Evolutionary conservation across 2,797 vertebrate species (phyloP).

Genomic region (Poeciliopsis presidionis): DNA sequence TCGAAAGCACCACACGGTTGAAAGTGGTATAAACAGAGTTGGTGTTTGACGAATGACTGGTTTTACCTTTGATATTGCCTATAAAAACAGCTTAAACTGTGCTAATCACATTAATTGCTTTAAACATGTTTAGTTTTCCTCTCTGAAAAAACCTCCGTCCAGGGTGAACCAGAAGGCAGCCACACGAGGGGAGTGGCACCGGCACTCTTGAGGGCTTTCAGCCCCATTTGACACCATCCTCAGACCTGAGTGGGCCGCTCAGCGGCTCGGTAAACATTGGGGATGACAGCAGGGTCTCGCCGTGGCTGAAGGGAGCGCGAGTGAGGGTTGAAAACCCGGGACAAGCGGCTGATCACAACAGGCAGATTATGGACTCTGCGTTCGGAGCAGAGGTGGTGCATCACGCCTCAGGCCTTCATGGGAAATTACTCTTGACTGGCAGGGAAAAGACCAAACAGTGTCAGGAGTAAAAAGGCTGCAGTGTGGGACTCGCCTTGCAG

Average conservation of each 20-base stretch:
- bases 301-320: conserved; percentile 70
- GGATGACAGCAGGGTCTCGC: conserved; percentile 75
- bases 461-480: conserved; percentile 83
- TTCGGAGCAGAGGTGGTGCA: conserved; percentile 64
- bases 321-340: conserved; percentile 50
- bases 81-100: conserved; percentile 77
- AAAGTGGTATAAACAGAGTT: conserved; percentile 46
- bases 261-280: conserved; percentile 73
- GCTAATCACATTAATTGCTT: conserved; percentile 80
- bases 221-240: conserved; percentile 55
- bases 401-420: conserved; percentile 81
- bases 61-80: conserved; percentile 73
- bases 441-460: conserved; percentile 78
- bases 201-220: conserved; percentile 47
- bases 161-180: conserved; percentile 61
- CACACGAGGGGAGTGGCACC: conserved; percentile 34
- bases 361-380: conserved; percentile 79
- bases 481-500: conserved; percentile 78
- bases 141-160: conserved; percentile 57
- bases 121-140: conserved; percentile 81
- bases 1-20: conserved; percentile 23
- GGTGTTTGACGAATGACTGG: conserved; percentile 45
- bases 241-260: conserved; percentile 48
- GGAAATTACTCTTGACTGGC: conserved; percentile 90
- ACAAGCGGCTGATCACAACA: conserved; percentile 79